Evolutionary conservation across 2,797 vertebrate genomes (phyloP).

Genomic region (Argya squamiceps): DNA sequence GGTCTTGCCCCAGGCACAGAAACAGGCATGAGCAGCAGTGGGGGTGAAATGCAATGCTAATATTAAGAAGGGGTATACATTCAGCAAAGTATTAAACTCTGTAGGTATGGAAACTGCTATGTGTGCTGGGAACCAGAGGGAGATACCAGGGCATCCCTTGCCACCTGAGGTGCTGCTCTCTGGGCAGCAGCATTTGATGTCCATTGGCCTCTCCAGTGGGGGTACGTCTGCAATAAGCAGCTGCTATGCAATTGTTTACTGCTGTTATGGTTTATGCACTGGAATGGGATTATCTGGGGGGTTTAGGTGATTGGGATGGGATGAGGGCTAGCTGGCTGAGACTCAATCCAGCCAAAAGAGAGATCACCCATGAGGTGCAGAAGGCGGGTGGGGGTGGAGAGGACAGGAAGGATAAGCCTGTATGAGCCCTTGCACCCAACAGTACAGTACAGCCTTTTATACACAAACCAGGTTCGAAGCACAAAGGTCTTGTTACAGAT

Average conservation of each 20-base stretch:
- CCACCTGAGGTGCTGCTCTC: not conserved
- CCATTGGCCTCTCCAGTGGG: not conserved
- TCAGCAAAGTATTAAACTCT: not conserved
- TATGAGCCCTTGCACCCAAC: not conserved
- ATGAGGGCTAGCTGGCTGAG: not conserved
- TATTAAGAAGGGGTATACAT: not conserved
- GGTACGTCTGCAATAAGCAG: not conserved
- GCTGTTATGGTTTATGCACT: not conserved
- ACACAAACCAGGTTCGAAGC: not conserved
- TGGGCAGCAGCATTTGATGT: not conserved
- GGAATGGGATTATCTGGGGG: not conserved
- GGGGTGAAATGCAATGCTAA: not conserved
- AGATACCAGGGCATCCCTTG: not conserved
- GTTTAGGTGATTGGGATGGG: slow-evolving; percentile 16
- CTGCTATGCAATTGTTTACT: not conserved
- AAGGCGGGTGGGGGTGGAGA: not conserved
- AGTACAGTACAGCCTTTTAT: not conserved
- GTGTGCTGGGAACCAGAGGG: not conserved
- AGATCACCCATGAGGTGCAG: not conserved
- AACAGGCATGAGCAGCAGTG: not conserved
- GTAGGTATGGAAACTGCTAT: not conserved
- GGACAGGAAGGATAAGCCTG: not conserved
- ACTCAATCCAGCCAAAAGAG: not conserved
- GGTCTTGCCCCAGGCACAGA: not conserved
- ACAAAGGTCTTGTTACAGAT: not conserved